A percentile compares a stretch with the other conserved stretches of the same genome.
These are phyloP conservation scores for Onthophagus sagittarius DNA, from an alignment of 2,888 invertebrate species.

Conservation along the genomic window DNA sequence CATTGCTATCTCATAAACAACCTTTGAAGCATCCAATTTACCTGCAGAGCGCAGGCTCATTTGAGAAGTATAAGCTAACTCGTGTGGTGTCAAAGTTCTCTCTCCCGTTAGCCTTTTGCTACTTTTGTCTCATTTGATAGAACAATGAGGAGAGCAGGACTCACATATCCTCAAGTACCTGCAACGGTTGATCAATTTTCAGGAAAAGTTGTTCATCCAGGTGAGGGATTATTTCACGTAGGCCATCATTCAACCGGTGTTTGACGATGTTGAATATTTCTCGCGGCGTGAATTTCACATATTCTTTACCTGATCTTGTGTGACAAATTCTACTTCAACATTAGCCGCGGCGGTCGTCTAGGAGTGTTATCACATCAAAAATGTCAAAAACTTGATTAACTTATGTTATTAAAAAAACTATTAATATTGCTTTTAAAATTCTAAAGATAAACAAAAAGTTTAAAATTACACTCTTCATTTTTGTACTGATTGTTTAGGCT, in stretches of 20 bases:
- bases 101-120: background rate
- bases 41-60: conserved; percentile 28
- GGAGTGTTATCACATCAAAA: no score
- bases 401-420: no score
- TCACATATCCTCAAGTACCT: background rate
- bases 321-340: no score
- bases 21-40: conserved; percentile 26
- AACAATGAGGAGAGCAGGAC: background rate
- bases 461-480: no score
- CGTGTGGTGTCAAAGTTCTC: conserved; percentile 15
- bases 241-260: background rate
- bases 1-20: conserved; percentile 25
- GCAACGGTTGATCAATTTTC: background rate
- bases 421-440: no score
- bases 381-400: no score
- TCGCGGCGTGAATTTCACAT: background rate
- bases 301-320: no score
- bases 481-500: no score
- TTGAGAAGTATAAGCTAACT: conserved; percentile 26
- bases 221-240: background rate
- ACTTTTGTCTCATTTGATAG: background rate
- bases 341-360: no score
- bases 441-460: no score
- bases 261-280: background rate
- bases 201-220: background rate